phyloP scores from a whole-genome alignment of 2,888 invertebrate species.

The Mythimna lalbum region DNA sequence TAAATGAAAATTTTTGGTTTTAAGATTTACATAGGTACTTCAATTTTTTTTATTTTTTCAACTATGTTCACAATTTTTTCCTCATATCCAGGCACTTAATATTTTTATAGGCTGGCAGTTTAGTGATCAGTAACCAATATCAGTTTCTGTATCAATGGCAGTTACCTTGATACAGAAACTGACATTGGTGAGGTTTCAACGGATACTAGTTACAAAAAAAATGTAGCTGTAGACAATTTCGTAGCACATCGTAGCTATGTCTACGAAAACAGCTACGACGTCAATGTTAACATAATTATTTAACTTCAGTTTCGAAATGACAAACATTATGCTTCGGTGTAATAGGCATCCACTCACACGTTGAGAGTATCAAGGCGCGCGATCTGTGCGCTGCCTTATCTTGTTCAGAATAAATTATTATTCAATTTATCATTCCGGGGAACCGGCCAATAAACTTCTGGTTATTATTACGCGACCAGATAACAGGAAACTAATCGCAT shows the following conservation, averaged over 20 bases:
- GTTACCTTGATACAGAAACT: too few relatives aligned
- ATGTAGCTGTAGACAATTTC: not conserved
- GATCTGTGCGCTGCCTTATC: conserved; percentile 81
- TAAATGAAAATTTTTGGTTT: too few relatives aligned
- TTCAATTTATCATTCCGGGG: conserved; percentile 86
- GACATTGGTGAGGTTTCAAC: not conserved
- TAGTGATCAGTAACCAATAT: too few relatives aligned
- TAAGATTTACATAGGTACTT: too few relatives aligned
- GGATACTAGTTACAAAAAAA: not conserved
- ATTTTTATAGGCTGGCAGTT: too few relatives aligned
- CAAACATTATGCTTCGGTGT: conserved; percentile 61
- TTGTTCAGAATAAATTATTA: conserved; percentile 87
- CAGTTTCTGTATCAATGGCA: too few relatives aligned
- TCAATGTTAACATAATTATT: not conserved
- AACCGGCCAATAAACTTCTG: conserved; percentile 87
- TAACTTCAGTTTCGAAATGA: not conserved
- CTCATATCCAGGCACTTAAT: too few relatives aligned
- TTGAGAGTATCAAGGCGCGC: conserved; percentile 79
- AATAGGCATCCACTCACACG: conserved; percentile 70
- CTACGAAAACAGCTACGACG: conserved; percentile 27
- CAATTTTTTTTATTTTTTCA: too few relatives aligned
- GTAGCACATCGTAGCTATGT: conserved; percentile 24
- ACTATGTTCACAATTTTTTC: too few relatives aligned
- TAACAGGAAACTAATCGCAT: conserved; percentile 80
- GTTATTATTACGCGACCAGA: conserved; percentile 85